Base-by-base conservation (phyloP, 2,797 vertebrate species). In the Phataginus tricuspis region DNA sequence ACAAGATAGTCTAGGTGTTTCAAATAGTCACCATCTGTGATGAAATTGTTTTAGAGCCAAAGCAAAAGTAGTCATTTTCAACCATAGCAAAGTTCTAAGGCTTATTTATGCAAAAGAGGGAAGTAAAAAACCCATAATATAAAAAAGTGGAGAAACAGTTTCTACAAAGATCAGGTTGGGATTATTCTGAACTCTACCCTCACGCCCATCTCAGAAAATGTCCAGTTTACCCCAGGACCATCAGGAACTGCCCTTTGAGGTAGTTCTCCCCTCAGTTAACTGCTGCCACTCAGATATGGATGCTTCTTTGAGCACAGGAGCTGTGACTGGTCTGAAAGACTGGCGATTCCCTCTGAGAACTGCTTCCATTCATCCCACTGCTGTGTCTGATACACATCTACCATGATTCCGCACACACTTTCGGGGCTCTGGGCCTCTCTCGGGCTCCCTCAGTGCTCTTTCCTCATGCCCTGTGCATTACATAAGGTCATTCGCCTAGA, bases 21-120 rank as follows among this genome's bases (percentile, higher is more conserved):
- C 82, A 64, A 61, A 19, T 34, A 53, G 37, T 68, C 13, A 75
- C 10, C 7, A 53, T 57, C 78, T 85, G 85, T 55, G 68, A 68
- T 83, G 25, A 69, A 74, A 55, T 94, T 69, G 3, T 89, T 89
- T 93, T 84, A 68, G 27, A 69, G 37, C 27, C 21, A 57, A 69
- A 80, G 21, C 23, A 92, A 91, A 93, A 59, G 18, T 34, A 45
- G 18, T 53, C 15, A 42, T 85, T 90, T 89, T 90, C 16, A 74
- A 90, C 18, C 27, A 15, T 74, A 42, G 16, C 16, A 23, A 63
- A 82, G 55, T 57, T 91, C 42, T 55, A 61, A 92, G 51, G 6
- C 45, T n/a, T n/a, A n/a, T n/a, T 86, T 85, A 53, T 75, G 11
- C 5, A 10, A 87, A 68, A 86, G 27, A 75, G 1, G 7, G 4